phyloP scores from a whole-genome alignment of 2,113 vertebrate species.

The Dipodomys spectabilis region DNA sequence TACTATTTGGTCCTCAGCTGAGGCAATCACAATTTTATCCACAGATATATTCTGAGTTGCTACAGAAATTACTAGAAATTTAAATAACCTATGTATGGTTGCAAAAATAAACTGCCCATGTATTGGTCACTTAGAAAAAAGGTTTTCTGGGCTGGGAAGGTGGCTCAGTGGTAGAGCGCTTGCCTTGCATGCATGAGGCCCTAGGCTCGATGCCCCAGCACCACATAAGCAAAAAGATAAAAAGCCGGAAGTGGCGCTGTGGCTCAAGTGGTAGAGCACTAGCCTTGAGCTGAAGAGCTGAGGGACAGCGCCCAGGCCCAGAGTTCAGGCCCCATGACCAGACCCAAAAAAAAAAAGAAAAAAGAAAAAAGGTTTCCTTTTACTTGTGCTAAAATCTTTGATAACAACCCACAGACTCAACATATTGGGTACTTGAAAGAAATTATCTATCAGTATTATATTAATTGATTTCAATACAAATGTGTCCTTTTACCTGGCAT shows the following conservation, averaged over 20 bases:
- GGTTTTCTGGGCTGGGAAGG: no score
- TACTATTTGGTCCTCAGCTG: neutral
- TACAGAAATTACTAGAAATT: neutral
- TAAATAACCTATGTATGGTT: neutral
- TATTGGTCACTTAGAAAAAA: neutral
- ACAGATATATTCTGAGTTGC: neutral
- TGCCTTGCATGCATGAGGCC: no score
- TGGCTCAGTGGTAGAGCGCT: no score
- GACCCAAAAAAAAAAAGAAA: no score
- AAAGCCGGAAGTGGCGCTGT: no score
- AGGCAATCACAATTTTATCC: neutral
- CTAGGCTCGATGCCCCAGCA: no score
- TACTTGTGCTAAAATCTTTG: neutral
- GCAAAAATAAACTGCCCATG: neutral
- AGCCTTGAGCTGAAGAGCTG: no score
- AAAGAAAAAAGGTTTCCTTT: no score
- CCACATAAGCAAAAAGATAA: no score
- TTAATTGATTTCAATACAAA: conserved; percentile 41
- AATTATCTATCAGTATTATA: neutral
- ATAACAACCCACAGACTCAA: neutral
- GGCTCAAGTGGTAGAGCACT: no score
- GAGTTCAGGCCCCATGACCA: no score
- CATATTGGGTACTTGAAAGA: neutral
- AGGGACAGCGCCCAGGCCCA: no score
- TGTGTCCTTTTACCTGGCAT: conserved; percentile 90